Conservation (phyloP, 30 jellyfish, hydroid and myxozoan genomes). For the Turritopsis dohrnii region DNA sequence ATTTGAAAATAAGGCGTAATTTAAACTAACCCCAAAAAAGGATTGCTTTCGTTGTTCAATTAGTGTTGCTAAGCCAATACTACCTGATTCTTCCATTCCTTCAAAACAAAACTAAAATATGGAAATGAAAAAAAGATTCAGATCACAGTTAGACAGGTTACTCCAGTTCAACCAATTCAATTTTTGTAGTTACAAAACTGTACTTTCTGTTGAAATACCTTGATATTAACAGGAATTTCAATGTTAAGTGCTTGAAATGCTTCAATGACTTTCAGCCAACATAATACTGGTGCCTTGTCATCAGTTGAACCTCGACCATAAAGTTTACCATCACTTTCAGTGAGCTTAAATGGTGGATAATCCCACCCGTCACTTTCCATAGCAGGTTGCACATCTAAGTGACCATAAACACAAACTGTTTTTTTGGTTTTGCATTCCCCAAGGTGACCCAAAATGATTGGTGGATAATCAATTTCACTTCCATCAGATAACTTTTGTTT, state of each 20-base stretch:
- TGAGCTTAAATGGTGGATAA: conserved; percentile 63
- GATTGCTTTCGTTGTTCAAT: conserved; percentile 49
- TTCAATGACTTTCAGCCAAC: conserved; percentile 75
- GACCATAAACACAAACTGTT: conserved; percentile 92
- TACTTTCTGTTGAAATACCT: conserved; percentile 36
- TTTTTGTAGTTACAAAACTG: no score
- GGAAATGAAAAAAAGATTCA: background rate
- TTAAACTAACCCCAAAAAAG: conserved; percentile 54
- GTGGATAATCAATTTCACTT: conserved; percentile 62
- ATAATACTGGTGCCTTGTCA: conserved; percentile 95
- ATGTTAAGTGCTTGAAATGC: conserved; percentile 63
- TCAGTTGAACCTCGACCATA: conserved; percentile 94
- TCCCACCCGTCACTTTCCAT: conserved; percentile 89
- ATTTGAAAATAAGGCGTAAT: background rate
- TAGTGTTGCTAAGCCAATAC: conserved; percentile 82
- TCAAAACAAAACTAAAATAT: conserved; percentile 90
- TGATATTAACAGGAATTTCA: conserved; percentile 68
- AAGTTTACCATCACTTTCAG: conserved; percentile 65
- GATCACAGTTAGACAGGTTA: no score
- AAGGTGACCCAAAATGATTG: conserved; percentile 66
- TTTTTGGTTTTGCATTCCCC: conserved; percentile 60
- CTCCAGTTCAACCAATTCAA: no score
- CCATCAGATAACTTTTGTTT: conserved; percentile 69
- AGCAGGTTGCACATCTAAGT: conserved; percentile 96
- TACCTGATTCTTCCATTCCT: conserved; percentile 96